Evolutionary conservation across 2,797 vertebrate genomes (phyloP).

Genomic region (Liasis olivaceus): DNA sequence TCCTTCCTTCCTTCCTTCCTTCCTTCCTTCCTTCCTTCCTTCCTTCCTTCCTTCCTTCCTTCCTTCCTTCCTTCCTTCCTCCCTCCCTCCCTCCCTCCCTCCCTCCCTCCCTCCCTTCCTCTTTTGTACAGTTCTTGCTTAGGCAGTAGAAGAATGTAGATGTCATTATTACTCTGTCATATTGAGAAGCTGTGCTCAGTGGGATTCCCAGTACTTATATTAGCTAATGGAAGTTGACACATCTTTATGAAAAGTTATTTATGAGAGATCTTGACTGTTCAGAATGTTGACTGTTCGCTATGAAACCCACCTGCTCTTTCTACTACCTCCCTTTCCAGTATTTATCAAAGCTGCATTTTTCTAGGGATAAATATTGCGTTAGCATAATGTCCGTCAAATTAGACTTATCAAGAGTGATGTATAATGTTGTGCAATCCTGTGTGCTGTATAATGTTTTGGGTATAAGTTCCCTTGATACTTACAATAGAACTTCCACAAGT

Average conservation of each 20-base stretch:
- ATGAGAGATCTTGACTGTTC: conserved; percentile 2
- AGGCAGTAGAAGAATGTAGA: conserved; percentile 31
- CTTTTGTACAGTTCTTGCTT: conserved; percentile 18
- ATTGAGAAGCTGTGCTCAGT: conserved; percentile 22
- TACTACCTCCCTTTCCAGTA: conserved; percentile 15
- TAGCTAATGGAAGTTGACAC: conserved; percentile 27
- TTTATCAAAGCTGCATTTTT: conserved; percentile 18
- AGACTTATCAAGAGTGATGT: neutral
- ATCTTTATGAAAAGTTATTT: conserved; percentile 35
- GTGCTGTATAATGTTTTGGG: neutral
- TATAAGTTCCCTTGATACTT: neutral
- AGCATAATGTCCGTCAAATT: neutral
- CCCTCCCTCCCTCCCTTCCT: neutral
- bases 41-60: neutral
- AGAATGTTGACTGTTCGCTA: neutral
- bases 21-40: neutral
- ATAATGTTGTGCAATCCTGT: neutral
- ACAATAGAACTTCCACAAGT: neutral
- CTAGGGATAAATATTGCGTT: neutral
- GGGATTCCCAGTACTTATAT: conserved; percentile 19
- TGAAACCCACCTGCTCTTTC: conserved; percentile 1
- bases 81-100: rapidly evolving
- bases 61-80: neutral
- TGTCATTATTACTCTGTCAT: conserved; percentile 18
- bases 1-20: neutral